A percentile compares a stretch with the other conserved stretches of the same genome.
These are phyloP conservation scores for Chamaetylas fuelleborni DNA, from an alignment of 2,113 vertebrate genomes.

Conservation along the genomic window DNA sequence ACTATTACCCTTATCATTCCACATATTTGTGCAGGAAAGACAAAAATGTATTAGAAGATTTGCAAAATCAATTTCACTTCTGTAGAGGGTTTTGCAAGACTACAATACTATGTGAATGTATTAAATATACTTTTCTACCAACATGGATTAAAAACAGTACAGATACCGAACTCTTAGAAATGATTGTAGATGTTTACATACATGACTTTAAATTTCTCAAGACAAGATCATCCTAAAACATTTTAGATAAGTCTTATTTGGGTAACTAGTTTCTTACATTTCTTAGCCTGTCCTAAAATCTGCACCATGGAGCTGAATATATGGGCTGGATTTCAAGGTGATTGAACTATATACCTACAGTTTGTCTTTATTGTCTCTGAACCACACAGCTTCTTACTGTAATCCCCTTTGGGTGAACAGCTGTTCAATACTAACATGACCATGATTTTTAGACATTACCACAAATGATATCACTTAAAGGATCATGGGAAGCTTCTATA, in stretches of 20 bases:
- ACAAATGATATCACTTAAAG: not conserved
- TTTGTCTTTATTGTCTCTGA: not conserved
- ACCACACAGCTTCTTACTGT: not conserved
- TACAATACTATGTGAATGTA: not conserved
- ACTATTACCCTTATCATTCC: not conserved
- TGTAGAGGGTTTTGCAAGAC: not conserved
- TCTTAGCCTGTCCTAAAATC: not conserved
- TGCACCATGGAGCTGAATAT: not conserved
- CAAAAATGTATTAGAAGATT: not conserved
- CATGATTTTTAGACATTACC: not conserved
- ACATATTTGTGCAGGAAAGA: not conserved
- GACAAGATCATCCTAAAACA: rapidly evolving
- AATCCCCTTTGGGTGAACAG: not conserved
- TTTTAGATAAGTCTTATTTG: not conserved
- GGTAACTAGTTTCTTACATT: not conserved
- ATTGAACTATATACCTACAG: not conserved
- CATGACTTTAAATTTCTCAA: not conserved
- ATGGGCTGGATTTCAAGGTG: not conserved
- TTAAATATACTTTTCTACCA: not conserved
- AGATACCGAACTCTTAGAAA: not conserved
- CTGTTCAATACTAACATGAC: not conserved
- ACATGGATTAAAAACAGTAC: not conserved
- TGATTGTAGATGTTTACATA: not conserved
- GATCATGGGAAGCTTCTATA: not conserved
- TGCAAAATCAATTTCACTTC: not conserved